phyloP scores from a whole-genome alignment of 2,888 invertebrate genomes.

The Antheraea yamamai region DNA sequence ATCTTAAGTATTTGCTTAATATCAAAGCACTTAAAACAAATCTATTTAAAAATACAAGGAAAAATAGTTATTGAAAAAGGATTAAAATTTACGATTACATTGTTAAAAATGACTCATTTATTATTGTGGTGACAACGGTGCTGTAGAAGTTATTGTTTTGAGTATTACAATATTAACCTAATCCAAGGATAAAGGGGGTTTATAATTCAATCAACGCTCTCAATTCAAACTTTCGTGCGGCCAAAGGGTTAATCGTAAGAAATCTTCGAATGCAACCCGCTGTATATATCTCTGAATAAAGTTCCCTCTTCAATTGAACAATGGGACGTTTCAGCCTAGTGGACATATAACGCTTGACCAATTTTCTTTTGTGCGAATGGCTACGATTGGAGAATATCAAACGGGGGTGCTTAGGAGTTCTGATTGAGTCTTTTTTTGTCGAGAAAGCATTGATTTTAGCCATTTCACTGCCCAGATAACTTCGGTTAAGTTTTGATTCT shows the following conservation, averaged over 20 bases:
- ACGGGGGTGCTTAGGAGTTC: slow-evolving; percentile 56
- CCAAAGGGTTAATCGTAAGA: slow-evolving; percentile 53
- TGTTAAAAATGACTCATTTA: background rate
- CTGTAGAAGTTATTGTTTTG: background rate
- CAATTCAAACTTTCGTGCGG: slow-evolving; percentile 56
- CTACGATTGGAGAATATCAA: slow-evolving; percentile 75
- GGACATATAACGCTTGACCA: slow-evolving; percentile 80
- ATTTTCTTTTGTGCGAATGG: slow-evolving; percentile 77
- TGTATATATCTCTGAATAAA: slow-evolving; percentile 70
- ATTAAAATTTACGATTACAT: background rate
- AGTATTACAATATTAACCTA: slow-evolving; percentile 35
- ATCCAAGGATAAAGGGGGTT: slow-evolving; percentile 42
- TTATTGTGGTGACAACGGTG: background rate
- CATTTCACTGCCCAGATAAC: slow-evolving; percentile 52
- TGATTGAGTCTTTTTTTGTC: slow-evolving; percentile 70
- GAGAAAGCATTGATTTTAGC: slow-evolving; percentile 66
- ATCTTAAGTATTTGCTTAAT: too few species aligned
- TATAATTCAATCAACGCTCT: slow-evolving; percentile 54
- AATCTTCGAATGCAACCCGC: slow-evolving; percentile 57
- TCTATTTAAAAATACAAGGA: too few species aligned
- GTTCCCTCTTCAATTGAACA: slow-evolving; percentile 72
- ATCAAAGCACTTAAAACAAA: too few species aligned
- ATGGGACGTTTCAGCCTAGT: slow-evolving; percentile 70
- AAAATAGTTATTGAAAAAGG: background rate
- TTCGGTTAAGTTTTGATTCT: background rate